A percentile compares a stretch with the other conserved stretches of the same genome.
phyloP scores from a whole-genome alignment of 2,797 vertebrate genomes.

The Phataginus tetradactyla region DNA sequence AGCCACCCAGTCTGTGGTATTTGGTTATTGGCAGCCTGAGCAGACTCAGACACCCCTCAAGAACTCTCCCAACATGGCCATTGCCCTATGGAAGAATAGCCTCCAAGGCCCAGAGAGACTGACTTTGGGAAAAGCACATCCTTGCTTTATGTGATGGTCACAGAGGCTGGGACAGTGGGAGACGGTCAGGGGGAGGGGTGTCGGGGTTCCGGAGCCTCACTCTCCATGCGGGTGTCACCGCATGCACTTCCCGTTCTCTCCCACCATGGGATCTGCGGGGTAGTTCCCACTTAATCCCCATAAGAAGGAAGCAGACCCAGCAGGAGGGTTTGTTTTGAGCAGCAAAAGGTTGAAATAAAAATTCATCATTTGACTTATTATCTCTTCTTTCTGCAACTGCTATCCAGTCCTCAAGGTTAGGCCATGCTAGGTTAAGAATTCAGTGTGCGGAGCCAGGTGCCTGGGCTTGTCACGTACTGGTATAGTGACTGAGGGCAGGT shows the following conservation, averaged over 20 bases:
- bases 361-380: neutral
- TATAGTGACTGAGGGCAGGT: neutral
- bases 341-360: neutral
- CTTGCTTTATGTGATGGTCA: neutral
- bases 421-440: neutral
- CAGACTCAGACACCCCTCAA: neutral
- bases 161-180: neutral
- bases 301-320: neutral
- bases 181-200: neutral
- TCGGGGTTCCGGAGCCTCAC: neutral
- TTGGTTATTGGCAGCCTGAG: neutral
- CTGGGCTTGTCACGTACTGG: neutral
- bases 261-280: neutral
- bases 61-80: too few relatives aligned
- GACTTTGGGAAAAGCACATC: neutral
- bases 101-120: neutral
- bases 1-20: neutral
- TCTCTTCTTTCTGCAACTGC: neutral
- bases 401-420: neutral
- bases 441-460: neutral
- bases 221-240: neutral
- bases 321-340: neutral
- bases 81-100: neutral
- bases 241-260: neutral
- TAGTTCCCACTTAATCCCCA: neutral